Conservation (phyloP, 1,140 invertebrate genomes). For the Cardiocondyla obscurior region DNA sequence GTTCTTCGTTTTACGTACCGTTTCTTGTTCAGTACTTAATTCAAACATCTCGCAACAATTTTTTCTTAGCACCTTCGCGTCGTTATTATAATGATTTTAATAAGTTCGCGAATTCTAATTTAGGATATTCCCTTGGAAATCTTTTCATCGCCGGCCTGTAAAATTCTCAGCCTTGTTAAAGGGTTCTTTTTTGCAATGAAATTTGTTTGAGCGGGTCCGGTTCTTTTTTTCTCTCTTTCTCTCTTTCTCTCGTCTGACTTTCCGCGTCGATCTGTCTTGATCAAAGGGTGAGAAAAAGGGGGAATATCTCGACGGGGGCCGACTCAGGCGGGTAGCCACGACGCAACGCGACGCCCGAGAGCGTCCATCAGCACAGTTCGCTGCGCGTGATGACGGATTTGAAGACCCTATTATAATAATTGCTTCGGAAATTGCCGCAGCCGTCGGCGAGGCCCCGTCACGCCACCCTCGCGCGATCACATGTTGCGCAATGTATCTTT, state of each 20-base stretch:
- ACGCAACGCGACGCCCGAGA: not conserved
- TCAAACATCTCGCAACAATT: not conserved
- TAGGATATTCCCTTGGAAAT: not conserved
- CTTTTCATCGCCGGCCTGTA: not conserved
- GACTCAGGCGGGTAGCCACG: not conserved
- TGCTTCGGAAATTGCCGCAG: slow-evolving; percentile 61
- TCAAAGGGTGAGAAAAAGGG: not conserved
- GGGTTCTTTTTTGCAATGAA: not conserved
- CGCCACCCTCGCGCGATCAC: too few relatives aligned
- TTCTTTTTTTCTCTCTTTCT: too few relatives aligned
- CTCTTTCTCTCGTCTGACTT: slow-evolving; percentile 14
- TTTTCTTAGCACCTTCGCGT: not conserved
- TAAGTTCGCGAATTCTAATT: not conserved
- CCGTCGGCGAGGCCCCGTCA: not conserved
- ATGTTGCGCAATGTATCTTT: not conserved
- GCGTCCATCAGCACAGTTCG: not conserved
- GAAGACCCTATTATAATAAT: slow-evolving; percentile 74
- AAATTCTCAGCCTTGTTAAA: not conserved
- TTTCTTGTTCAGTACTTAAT: not conserved
- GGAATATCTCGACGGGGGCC: not conserved
- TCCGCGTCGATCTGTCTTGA: not conserved
- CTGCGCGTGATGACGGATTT: not conserved
- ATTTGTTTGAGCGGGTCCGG: not conserved
- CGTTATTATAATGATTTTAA: not conserved
- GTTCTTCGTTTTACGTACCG: not conserved